These are phyloP conservation scores for Heteractis magnifica DNA, from an alignment of 92 coral and sea anemone species.

Conservation along the genomic window DNA sequence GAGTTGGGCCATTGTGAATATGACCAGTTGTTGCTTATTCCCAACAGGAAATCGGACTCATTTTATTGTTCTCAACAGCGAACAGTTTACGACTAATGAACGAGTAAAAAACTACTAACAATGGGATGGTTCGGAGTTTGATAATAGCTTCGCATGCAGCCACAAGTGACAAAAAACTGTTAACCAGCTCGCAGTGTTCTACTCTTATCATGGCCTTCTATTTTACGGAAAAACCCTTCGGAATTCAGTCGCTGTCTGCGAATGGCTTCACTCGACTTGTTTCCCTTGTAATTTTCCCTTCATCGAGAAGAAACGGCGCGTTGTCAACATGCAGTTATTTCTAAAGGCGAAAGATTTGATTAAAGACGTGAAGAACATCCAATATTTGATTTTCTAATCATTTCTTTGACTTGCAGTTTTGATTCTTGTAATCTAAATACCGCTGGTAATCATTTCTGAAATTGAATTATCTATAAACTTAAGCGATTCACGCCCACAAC, in stretches of 20 bases:
- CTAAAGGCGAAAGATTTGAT: constrained; percentile 17
- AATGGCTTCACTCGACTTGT: neutral
- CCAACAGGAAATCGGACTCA: constrained; percentile 20
- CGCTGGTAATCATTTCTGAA: constrained; percentile 5
- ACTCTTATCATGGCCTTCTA: neutral
- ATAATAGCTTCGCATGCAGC: constrained; percentile 32
- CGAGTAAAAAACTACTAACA: constrained; percentile 16
- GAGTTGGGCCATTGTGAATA: constrained; percentile 27
- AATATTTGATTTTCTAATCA: constrained; percentile 34
- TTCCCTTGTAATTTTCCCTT: neutral
- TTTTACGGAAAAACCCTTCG: neutral
- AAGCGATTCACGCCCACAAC: constrained; percentile 33
- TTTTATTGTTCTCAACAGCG: constrained; percentile 23
- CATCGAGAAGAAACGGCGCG: neutral
- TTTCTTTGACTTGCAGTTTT: constrained; percentile 12
- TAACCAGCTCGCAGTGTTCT: neutral
- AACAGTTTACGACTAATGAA: constrained; percentile 37
- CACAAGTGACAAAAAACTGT: constrained; percentile 31
- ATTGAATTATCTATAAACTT: constrained; percentile 27
- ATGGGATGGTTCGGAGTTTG: constrained; percentile 2
- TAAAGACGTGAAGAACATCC: constrained; percentile 10
- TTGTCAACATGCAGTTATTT: constrained; percentile 3
- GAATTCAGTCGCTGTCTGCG: neutral
- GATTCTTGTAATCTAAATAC: constrained; percentile 19
- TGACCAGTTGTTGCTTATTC: constrained; percentile 30